These are phyloP conservation scores for Poeciliopsis retropinna DNA, from an alignment of 2,113 vertebrate genomes.

Conservation along the genomic window DNA sequence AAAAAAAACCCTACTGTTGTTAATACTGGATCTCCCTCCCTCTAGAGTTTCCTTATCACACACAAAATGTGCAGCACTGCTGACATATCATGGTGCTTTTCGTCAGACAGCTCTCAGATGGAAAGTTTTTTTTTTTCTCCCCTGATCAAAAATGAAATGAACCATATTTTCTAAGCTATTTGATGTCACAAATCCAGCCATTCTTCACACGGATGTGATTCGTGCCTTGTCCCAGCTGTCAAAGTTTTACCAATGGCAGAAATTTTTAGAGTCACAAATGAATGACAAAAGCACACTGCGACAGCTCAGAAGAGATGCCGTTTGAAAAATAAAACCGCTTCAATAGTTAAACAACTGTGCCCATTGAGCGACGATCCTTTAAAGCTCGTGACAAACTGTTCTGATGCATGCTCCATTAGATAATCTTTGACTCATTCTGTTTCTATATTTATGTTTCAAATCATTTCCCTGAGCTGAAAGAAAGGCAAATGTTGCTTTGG, in stretches of 20 bases:
- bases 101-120: slow-evolving; percentile 59
- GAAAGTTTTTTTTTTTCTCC: slow-evolving; percentile 23
- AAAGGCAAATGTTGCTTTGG: slow-evolving; percentile 62
- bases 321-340: slow-evolving; percentile 53
- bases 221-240: slow-evolving; percentile 51
- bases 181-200: slow-evolving; percentile 55
- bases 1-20: slow-evolving; percentile 39
- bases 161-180: slow-evolving; percentile 59
- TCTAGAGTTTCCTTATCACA: slow-evolving; percentile 66
- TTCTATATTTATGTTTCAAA: slow-evolving; percentile 72
- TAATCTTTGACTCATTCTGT: slow-evolving; percentile 75
- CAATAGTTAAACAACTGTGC: slow-evolving; percentile 50
- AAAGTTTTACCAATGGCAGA: slow-evolving; percentile 41
- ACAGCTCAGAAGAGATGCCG: slow-evolving; percentile 23
- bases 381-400: slow-evolving; percentile 70
- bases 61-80: slow-evolving; percentile 56
- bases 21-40: slow-evolving; percentile 62
- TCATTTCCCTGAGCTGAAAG: slow-evolving; percentile 63
- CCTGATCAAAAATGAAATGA: slow-evolving; percentile 57
- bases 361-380: slow-evolving; percentile 57
- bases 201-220: slow-evolving; percentile 37
- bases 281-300: slow-evolving; percentile 41
- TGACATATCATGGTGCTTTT: slow-evolving; percentile 56
- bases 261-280: slow-evolving; percentile 41
- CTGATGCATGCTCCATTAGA: slow-evolving; percentile 72